A percentile compares a stretch with the other conserved stretches of the same genome.
Evolutionary conservation across 2,797 vertebrate genomes (phyloP).

Genomic region (Lepus townsendii): DNA sequence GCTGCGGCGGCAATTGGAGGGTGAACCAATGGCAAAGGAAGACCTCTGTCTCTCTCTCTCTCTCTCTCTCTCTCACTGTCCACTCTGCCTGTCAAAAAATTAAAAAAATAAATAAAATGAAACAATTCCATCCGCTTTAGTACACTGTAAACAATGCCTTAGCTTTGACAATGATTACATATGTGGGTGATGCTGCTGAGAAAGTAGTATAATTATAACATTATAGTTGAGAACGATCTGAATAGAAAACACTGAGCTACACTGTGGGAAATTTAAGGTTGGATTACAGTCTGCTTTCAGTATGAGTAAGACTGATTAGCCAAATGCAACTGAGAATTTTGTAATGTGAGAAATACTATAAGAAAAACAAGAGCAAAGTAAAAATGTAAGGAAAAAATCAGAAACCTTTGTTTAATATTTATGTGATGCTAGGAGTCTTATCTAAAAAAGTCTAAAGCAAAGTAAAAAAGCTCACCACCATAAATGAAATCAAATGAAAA

Average conservation of each 20-base stretch:
- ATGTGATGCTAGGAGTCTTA: background rate
- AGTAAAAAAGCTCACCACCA: background rate
- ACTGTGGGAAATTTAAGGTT: constrained; percentile 39
- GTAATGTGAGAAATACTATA: constrained; percentile 22
- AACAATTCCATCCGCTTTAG: constrained; percentile 56
- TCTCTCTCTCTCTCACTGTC: too few relatives aligned
- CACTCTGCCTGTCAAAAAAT: too few relatives aligned
- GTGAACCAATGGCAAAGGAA: too few relatives aligned
- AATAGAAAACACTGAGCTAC: constrained; percentile 63
- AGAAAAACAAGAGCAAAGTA: constrained; percentile 37
- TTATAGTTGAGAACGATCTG: constrained; percentile 64
- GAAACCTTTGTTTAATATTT: constrained; percentile 16
- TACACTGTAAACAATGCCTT: constrained; percentile 74
- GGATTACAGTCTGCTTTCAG: constrained; percentile 54
- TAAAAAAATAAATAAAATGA: constrained; percentile 47
- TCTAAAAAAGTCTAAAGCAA: background rate
- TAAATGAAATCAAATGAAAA: background rate
- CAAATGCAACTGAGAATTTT: constrained; percentile 6
- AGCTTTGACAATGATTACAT: constrained; percentile 76
- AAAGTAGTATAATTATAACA: constrained; percentile 75
- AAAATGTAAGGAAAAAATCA: background rate
- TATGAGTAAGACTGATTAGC: constrained; percentile 62
- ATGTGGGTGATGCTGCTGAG: constrained; percentile 61
- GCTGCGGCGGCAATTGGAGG: too few relatives aligned
- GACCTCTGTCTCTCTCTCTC: too few relatives aligned